phyloP scores from a whole-genome alignment of 2,113 vertebrate species.

The Ornithorhynchus anatinus region DNA sequence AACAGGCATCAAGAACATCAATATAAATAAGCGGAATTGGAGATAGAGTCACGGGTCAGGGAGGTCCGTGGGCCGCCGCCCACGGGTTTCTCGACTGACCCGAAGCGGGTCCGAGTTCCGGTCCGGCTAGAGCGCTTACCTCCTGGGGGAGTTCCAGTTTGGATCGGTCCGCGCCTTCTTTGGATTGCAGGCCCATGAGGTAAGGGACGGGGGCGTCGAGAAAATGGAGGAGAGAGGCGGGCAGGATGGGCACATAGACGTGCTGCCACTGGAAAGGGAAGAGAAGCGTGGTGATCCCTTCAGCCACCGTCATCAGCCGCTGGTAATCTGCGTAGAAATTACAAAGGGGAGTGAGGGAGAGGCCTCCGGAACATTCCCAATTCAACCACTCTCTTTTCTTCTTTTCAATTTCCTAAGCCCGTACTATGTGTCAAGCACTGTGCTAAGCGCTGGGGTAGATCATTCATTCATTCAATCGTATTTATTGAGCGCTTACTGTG shows the following conservation, averaged over 20 bases:
- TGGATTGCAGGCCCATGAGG: slow-evolving; percentile 93
- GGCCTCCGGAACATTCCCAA: too few species aligned
- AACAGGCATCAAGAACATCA: too few species aligned
- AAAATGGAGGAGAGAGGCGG: slow-evolving; percentile 91
- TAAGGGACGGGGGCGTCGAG: slow-evolving; percentile 96
- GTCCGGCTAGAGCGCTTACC: too few species aligned
- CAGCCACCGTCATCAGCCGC: slow-evolving; percentile 92
- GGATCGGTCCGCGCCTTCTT: slow-evolving; percentile 90
- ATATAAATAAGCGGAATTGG: too few species aligned
- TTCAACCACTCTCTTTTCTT: too few species aligned
- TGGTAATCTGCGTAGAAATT: slow-evolving; percentile 88
- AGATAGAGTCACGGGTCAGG: not conserved
- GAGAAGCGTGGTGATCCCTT: slow-evolving; percentile 88
- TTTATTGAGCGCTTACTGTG: too few species aligned
- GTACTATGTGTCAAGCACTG: too few species aligned
- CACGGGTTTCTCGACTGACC: too few species aligned
- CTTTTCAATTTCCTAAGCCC: too few species aligned
- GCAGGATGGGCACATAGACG: slow-evolving; percentile 94
- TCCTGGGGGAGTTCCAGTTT: slow-evolving; percentile 95
- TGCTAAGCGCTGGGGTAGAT: too few species aligned
- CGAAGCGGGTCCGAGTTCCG: too few species aligned
- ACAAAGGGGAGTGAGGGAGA: slow-evolving; percentile 6
- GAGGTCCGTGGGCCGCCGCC: not conserved
- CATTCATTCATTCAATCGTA: too few species aligned
- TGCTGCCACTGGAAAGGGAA: slow-evolving; percentile 99